A percentile compares a stretch with the other conserved stretches of the same genome.
These are phyloP conservation scores for Parauchenoglanis punctatus DNA, from an alignment of 2,797 vertebrate genomes.

Conservation along the genomic window DNA sequence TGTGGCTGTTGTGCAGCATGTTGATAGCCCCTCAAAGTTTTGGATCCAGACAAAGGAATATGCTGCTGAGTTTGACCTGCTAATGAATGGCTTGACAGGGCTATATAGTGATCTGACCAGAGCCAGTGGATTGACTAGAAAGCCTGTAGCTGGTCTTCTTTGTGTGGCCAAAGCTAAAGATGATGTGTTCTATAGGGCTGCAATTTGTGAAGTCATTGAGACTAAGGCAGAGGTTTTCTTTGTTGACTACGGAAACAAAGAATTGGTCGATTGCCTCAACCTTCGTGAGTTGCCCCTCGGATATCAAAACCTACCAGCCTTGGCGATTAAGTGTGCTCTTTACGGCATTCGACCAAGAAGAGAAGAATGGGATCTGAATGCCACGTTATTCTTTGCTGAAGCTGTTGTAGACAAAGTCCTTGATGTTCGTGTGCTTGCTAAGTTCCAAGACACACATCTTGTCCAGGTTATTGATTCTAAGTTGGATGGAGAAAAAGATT, in stretches of 20 bases:
- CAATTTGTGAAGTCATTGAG: conserved; percentile 71
- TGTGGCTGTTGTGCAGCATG: conserved; percentile 74
- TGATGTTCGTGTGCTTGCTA: conserved; percentile 72
- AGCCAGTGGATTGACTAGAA: conserved; percentile 63
- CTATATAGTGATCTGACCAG: conserved; percentile 75
- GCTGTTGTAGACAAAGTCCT: conserved; percentile 80
- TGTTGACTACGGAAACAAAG: conserved; percentile 82
- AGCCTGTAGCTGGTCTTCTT: conserved; percentile 76
- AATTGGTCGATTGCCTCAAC: conserved; percentile 70
- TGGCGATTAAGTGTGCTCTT: conserved; percentile 84
- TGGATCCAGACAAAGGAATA: conserved; percentile 83
- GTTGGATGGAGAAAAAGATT: conserved; percentile 74
- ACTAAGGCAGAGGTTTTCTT: conserved; percentile 75
- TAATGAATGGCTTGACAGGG: conserved; percentile 75
- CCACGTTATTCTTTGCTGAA: conserved; percentile 80
- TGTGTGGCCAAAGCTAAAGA: conserved; percentile 84
- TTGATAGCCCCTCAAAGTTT: conserved; percentile 83
- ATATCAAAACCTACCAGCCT: conserved; percentile 76
- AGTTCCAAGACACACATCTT: conserved; percentile 68
- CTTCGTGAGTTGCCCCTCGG: conserved; percentile 78
- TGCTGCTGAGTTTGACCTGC: conserved; percentile 71
- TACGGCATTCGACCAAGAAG: conserved; percentile 74
- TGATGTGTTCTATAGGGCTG: conserved; percentile 80
- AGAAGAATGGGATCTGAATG: conserved; percentile 77
- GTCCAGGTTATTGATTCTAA: conserved; percentile 80